phyloP scores from a whole-genome alignment of 1,140 invertebrate genomes.

The Aphis craccivora region DNA sequence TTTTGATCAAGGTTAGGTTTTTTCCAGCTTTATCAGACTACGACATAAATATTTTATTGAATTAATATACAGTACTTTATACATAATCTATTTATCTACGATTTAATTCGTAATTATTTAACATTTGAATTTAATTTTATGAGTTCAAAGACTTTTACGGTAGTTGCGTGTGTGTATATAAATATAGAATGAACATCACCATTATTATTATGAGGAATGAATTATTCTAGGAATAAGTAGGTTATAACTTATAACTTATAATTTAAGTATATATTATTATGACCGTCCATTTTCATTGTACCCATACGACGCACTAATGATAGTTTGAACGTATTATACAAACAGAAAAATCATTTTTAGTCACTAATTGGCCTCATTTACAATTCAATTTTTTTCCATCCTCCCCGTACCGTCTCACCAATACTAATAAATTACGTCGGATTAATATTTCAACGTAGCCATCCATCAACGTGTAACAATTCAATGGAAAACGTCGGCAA shows the following conservation, averaged over 20 bases:
- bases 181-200: neutral
- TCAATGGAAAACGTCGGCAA: neutral
- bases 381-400: neutral
- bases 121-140: neutral
- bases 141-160: slow-evolving; percentile 8
- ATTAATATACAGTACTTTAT: neutral
- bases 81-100: neutral
- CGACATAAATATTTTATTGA: neutral
- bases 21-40: neutral
- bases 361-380: slow-evolving; percentile 24
- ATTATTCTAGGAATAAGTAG: neutral
- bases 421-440: neutral
- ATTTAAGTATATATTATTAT: neutral
- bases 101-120: neutral
- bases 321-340: neutral
- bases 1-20: too few species aligned
- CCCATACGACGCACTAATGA: neutral
- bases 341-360: neutral
- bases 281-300: neutral
- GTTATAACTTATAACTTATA: neutral
- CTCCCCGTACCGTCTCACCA: too few species aligned
- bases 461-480: slow-evolving; percentile 19
- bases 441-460: slow-evolving; percentile 37
- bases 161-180: neutral
- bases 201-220: neutral